phyloP scores from a whole-genome alignment of 2,888 invertebrate species.

The Notocelia uddmanniana region DNA sequence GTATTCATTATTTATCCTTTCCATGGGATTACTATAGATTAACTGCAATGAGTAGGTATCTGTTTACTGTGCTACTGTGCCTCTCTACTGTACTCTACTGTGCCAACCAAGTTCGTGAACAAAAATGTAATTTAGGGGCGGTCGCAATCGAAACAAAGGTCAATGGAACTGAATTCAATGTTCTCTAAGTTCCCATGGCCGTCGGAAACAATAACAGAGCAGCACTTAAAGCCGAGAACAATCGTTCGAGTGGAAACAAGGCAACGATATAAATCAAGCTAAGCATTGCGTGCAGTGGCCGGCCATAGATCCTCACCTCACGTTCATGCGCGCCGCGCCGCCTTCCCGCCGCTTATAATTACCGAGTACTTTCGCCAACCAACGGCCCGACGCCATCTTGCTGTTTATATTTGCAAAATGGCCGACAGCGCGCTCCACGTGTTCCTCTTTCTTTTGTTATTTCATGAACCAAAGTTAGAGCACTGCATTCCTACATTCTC shows the following conservation, averaged over 20 bases:
- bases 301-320: conserved; percentile 80
- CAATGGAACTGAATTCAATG: conserved; percentile 66
- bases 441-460: conserved; percentile 77
- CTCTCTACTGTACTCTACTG: background rate
- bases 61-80: too few species aligned
- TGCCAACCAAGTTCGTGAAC: conserved; percentile 57
- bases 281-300: conserved; percentile 80
- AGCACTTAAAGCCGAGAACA: conserved; percentile 79
- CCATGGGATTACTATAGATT: too few species aligned
- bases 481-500: conserved; percentile 50
- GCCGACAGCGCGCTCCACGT: conserved; percentile 75
- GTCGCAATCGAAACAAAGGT: conserved; percentile 66
- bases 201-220: conserved; percentile 78
- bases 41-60: too few species aligned
- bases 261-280: conserved; percentile 83
- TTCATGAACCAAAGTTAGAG: conserved; percentile 60
- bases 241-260: conserved; percentile 80
- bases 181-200: conserved; percentile 71
- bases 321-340: conserved; percentile 60
- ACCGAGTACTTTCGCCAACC: conserved; percentile 83
- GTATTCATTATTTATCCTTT: background rate
- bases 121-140: conserved; percentile 57
- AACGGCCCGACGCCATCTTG: conserved; percentile 81
- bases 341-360: conserved; percentile 80
- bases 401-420: conserved; percentile 84